A percentile compares a stretch with the other conserved stretches of the same genome.
phyloP scores from a whole-genome alignment of 2,113 vertebrate species.

The Pogona vitticeps region DNA sequence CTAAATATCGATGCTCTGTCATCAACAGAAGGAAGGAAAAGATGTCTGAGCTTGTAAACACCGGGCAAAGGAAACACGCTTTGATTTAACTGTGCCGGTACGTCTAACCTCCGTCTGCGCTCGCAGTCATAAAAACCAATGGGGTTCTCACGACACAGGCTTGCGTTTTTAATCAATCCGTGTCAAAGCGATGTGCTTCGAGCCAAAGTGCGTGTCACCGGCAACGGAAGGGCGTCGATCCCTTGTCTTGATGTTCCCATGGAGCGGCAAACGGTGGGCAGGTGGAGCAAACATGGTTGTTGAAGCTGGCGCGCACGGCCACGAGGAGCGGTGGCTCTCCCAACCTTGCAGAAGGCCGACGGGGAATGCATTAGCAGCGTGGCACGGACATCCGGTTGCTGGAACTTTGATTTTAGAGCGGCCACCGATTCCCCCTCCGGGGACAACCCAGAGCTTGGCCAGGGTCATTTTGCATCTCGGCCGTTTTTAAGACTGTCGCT shows the following conservation, averaged over 20 bases:
- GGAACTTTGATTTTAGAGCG: slow-evolving; percentile 27
- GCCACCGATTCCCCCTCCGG: neutral
- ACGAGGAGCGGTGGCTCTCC: slow-evolving; percentile 29
- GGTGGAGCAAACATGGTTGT: slow-evolving; percentile 42
- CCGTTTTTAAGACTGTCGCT: too few species aligned
- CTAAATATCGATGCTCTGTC: too few species aligned
- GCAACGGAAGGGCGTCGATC: slow-evolving; percentile 13
- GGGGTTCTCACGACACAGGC: neutral
- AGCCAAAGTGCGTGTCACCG: accelerated
- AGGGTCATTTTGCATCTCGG: too few species aligned
- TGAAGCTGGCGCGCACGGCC: neutral
- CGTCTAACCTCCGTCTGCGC: too few species aligned
- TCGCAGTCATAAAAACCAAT: neutral
- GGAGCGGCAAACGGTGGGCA: slow-evolving; percentile 49
- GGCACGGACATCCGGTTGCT: slow-evolving; percentile 35
- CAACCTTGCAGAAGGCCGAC: slow-evolving; percentile 14
- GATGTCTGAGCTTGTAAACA: too few species aligned
- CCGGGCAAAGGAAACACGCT: too few species aligned
- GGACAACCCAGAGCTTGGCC: too few species aligned
- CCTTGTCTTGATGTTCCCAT: neutral
- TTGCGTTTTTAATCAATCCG: accelerated
- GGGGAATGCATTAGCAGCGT: slow-evolving; percentile 5
- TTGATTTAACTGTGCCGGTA: too few species aligned
- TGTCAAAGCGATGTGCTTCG: neutral
- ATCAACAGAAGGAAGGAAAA: too few species aligned